phyloP scores from a whole-genome alignment of 1,140 invertebrate species.

The Gonatopus flavifemur region DNA sequence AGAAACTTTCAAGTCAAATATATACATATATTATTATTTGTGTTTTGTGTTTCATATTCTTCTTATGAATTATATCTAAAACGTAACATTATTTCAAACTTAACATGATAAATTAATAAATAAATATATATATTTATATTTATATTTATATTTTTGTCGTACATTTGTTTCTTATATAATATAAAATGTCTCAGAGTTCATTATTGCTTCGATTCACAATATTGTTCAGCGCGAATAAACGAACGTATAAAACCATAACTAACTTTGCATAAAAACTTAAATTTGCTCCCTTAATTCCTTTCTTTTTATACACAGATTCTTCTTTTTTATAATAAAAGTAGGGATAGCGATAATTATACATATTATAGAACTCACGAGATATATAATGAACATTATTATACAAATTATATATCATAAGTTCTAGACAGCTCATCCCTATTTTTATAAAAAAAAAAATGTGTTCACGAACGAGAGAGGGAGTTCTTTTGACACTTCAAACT shows the following conservation, averaged over 20 bases:
- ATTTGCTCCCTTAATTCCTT: too few species aligned
- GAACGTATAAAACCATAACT: not conserved
- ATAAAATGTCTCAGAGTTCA: conserved; percentile 24
- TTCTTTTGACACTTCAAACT: not conserved
- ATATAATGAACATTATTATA: not conserved
- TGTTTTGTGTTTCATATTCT: conserved; percentile 25
- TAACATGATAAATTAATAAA: conserved; percentile 53
- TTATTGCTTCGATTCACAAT: conserved; percentile 53
- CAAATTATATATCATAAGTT: not conserved
- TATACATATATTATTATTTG: conserved; percentile 34
- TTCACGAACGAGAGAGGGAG: not conserved
- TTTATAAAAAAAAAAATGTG: not conserved
- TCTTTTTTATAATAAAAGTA: too few species aligned
- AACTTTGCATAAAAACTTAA: too few species aligned
- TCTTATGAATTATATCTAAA: conserved; percentile 22
- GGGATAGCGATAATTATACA: too few species aligned
- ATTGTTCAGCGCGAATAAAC: conserved; percentile 16
- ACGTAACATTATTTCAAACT: conserved; percentile 43
- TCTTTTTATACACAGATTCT: too few species aligned
- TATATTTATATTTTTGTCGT: conserved; percentile 17
- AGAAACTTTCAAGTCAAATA: too few species aligned
- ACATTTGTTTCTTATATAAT: conserved; percentile 17
- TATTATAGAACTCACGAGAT: too few species aligned
- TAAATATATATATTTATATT: conserved; percentile 44
- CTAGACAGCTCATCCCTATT: not conserved